A percentile compares a stretch with the other conserved stretches of the same genome.
Conservation (phyloP, 1,140 invertebrate genomes). For the Akabosia matsudoensis region DNA sequence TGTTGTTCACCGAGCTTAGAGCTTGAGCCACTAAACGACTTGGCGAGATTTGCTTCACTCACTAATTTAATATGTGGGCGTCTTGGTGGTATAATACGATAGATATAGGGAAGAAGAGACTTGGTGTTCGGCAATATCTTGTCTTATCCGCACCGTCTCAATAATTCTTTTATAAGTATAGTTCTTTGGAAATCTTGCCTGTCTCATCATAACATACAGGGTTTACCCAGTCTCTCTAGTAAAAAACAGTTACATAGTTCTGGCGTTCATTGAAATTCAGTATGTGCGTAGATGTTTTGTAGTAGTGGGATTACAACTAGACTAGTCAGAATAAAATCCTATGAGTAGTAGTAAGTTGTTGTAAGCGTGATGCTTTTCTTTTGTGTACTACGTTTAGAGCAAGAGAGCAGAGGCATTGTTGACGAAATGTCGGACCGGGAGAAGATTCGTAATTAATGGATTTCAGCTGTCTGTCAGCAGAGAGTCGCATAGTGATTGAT, state of each 20-base stretch:
- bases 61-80: too few species aligned
- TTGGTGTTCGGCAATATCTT: too few species aligned
- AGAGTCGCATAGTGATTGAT: constrained; percentile 45
- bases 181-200: too few species aligned
- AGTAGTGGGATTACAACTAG: background rate
- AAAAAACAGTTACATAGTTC: too few species aligned
- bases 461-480: constrained; percentile 47
- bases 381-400: background rate
- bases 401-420: constrained; percentile 42
- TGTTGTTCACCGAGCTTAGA: background rate
- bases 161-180: too few species aligned
- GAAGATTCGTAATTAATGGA: constrained; percentile 48
- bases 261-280: background rate
- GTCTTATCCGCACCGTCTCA: too few species aligned
- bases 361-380: background rate
- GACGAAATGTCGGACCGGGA: constrained; percentile 46
- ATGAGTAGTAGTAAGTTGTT: background rate
- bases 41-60: too few species aligned
- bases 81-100: too few species aligned
- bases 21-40: background rate
- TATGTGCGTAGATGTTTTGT: background rate
- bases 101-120: too few species aligned
- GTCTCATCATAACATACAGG: too few species aligned
- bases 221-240: too few species aligned
- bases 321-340: too few species aligned